Percentiles rank a stretch among this genome's conserved stretches.
phyloP scores from a whole-genome alignment of 2,888 invertebrate species.

The Loripinus fragilis region DNA sequence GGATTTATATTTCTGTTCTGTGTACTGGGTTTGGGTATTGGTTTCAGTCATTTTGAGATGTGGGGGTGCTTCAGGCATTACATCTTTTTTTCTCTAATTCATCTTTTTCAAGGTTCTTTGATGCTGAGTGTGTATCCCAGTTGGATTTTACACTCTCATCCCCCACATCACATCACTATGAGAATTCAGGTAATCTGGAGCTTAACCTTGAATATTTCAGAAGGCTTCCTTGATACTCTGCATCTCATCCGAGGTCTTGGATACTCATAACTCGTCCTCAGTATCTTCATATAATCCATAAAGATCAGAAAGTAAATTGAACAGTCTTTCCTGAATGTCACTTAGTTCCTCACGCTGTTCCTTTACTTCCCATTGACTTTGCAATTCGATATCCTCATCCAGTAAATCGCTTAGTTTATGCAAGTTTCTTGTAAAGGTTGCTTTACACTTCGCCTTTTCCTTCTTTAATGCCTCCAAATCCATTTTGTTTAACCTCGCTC shows the following conservation, averaged over 20 bases:
- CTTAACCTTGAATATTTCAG: no score
- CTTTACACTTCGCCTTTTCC: conserved; percentile 10
- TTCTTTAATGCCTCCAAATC: neutral
- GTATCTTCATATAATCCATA: neutral
- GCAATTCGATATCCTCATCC: neutral
- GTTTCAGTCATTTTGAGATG: no score
- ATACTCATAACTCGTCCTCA: neutral
- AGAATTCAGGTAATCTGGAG: no score
- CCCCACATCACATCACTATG: no score
- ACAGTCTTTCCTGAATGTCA: neutral
- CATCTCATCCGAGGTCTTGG: neutral
- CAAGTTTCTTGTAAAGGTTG: neutral
- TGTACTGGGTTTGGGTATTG: no score
- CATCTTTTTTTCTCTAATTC: no score
- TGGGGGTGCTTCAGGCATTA: no score
- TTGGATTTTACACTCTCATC: no score
- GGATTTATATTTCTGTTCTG: no score
- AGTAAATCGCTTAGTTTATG: conserved; percentile 3
- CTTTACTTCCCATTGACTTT: neutral
- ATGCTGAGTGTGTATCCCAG: no score
- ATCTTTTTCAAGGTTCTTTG: no score
- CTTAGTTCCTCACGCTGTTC: conserved; percentile 1
- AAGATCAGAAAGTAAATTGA: neutral
- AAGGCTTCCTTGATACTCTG: no score
- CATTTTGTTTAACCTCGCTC: neutral